Base-by-base conservation (phyloP, 2,797 vertebrate genomes). In the Rhinophrynus dorsalis region DNA sequence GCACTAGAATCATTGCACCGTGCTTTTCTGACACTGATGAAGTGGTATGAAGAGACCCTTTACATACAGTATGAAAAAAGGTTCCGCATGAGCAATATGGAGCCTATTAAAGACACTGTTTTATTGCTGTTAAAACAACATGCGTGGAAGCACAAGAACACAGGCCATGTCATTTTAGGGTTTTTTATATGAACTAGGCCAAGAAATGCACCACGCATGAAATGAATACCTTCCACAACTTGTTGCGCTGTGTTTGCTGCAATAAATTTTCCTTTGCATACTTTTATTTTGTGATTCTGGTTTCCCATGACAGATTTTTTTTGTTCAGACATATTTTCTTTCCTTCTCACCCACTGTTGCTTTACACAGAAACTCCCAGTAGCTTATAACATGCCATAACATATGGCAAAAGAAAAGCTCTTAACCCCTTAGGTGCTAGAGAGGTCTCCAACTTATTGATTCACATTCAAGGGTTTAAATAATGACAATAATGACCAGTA, bases 21-120 rank as follows among this genome's bases (percentile, higher is more conserved):
- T 40, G 27, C 15, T 51, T 47, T 66, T 48, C 18, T 59, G 69
- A 73, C 69, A 66, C 45, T 66, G 60, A 72, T 65, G 42, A 35
- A 67, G 40, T 57, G 42, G 21, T 57, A 10, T 48, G 54, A 42
- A 21, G 61, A 23, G 27, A 12, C 27, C 15, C 54, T 35, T 54
- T 66, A n/a, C 42, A 58, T 58, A 72, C 68, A 50, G 60, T 72
- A 37, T 64, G 33, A 47, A 51, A 57, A 57, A 57, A 26, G 37
- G 61, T 66, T 73, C 44, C 57, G 47, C 69, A 50, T 73, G 62
- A 64, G 18, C 33, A 62, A 17, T n/a, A 42, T 29, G 2, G 45
- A 27, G 27, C 33, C 44, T 38, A 33, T 44, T 40, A 65, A 63
- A 71, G 50, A 64, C 40, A n/a, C 59, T 21, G 29, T 42, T 37